Percentiles rank a stretch among this genome's conserved stretches.
Conservation (phyloP, 2,797 vertebrate species). For the Buceros bicornis region DNA sequence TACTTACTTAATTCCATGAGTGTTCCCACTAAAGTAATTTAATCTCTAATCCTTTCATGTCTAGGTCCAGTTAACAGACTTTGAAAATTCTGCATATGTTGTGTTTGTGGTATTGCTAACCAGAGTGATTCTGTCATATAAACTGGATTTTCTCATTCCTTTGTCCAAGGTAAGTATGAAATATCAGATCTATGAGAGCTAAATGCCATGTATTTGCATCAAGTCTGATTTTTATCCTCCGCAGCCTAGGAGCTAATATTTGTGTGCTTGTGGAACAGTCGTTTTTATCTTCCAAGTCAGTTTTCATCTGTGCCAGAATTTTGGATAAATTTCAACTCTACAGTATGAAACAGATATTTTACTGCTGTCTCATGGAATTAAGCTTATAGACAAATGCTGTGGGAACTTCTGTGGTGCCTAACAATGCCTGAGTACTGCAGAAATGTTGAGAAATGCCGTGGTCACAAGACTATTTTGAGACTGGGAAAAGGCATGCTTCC, state of each 20-base stretch:
- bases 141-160: slow-evolving; percentile 96
- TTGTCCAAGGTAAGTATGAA: slow-evolving; percentile 90
- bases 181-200: neutral
- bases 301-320: neutral
- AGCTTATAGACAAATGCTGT: neutral
- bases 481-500: neutral
- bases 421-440: neutral
- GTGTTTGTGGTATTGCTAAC: slow-evolving; percentile 98
- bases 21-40: neutral
- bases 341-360: neutral
- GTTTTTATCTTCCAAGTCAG: neutral
- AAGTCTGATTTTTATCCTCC: neutral
- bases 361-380: neutral
- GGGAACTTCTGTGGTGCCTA: neutral
- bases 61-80: slow-evolving; percentile 97
- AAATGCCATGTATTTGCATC: neutral
- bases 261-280: neutral
- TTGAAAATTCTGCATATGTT: slow-evolving; percentile 97
- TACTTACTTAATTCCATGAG: neutral
- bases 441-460: neutral
- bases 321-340: neutral
- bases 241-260: neutral
- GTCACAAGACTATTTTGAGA: neutral
- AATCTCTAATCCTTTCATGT: neutral
- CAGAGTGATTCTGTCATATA: slow-evolving; percentile 97